Evolutionary conservation across 2,113 vertebrate species (phyloP).

Genomic region (Pituophis catenifer): DNA sequence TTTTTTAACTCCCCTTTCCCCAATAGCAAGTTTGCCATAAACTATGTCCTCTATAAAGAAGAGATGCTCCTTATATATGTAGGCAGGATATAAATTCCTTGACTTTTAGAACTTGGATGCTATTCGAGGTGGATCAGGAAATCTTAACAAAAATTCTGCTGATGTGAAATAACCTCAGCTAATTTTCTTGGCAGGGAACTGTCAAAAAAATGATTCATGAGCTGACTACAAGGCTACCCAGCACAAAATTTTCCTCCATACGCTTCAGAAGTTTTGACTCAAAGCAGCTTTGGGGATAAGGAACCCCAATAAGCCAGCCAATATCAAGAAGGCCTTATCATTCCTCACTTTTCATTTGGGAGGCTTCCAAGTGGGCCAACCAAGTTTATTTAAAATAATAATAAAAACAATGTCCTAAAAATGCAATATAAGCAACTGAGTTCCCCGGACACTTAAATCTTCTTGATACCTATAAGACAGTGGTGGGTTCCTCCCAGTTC

Average conservation of each 20-base stretch:
- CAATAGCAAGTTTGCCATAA: background rate
- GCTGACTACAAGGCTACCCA: background rate
- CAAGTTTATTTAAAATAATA: background rate
- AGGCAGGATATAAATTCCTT: background rate
- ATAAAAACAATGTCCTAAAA: background rate
- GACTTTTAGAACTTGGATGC: background rate
- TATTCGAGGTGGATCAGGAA: background rate
- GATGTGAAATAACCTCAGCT: background rate
- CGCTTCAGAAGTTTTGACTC: background rate
- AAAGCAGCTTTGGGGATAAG: background rate
- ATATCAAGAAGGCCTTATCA: background rate
- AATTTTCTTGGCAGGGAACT: background rate
- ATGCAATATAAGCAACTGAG: background rate
- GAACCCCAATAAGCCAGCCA: background rate
- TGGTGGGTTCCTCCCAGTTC: too few relatives aligned
- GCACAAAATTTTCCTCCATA: background rate
- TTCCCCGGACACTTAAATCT: background rate
- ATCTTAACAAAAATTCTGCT: background rate
- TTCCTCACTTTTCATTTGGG: background rate
- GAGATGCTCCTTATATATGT: background rate
- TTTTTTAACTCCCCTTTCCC: background rate
- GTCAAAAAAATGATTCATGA: background rate
- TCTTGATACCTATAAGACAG: background rate
- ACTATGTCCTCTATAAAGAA: background rate
- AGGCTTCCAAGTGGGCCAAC: background rate